Conservation (phyloP, 1,140 invertebrate species). For the Drosophila paulistorum region DNA sequence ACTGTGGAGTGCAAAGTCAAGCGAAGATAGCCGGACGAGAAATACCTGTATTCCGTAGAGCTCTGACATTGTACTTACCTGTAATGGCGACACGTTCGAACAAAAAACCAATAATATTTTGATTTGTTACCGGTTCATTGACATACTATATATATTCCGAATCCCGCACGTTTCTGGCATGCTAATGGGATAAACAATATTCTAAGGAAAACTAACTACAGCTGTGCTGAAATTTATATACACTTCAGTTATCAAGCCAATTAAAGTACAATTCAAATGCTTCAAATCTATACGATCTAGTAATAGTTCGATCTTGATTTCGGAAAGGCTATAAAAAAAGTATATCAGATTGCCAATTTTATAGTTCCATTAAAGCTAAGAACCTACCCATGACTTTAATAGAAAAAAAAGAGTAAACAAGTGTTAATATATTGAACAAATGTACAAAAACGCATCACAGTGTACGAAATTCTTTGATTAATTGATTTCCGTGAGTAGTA, state of each 20-base stretch:
- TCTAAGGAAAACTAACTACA: not conserved
- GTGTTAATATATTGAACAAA: not conserved
- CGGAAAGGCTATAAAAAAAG: not conserved
- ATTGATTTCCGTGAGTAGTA: not conserved
- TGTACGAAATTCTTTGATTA: not conserved
- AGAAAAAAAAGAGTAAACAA: not conserved
- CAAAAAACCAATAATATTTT: slow-evolving; percentile 30
- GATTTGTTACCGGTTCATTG: slow-evolving; percentile 38
- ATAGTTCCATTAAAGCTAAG: not conserved
- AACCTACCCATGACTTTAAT: no score
- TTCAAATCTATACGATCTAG: not conserved
- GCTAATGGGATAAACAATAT: slow-evolving; percentile 21
- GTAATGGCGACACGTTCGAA: slow-evolving; percentile 53
- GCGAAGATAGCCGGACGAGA: slow-evolving; percentile 41
- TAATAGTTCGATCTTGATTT: not conserved
- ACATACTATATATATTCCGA: slow-evolving; percentile 28
- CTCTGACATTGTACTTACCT: slow-evolving; percentile 28
- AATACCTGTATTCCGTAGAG: slow-evolving; percentile 33
- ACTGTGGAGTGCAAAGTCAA: not conserved
- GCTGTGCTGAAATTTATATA: not conserved
- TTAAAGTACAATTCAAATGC: slow-evolving; percentile 3
- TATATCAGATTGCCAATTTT: not conserved
- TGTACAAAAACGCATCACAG: no score
- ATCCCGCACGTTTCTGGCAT: slow-evolving; percentile 46
- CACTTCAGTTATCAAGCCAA: not conserved